Evolutionary conservation across 2,888 invertebrate genomes (phyloP).

Genomic region (Coenonympha arcania): DNA sequence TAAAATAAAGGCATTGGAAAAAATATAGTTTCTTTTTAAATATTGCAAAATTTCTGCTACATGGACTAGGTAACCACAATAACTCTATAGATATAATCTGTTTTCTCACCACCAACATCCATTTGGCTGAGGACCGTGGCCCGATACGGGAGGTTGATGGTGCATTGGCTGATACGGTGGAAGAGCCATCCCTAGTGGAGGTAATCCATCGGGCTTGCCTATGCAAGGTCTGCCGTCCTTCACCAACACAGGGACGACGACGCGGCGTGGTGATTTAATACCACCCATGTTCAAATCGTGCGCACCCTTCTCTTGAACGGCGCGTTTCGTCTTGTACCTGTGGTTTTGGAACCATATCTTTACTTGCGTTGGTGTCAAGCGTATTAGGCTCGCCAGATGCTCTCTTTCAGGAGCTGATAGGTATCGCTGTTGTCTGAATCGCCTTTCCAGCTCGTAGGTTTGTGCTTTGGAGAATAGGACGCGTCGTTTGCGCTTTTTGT

Average conservation of each 20-base stretch:
- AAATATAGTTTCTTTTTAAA: slow-evolving; percentile 18
- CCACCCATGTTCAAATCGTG: slow-evolving; percentile 79
- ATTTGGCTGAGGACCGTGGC: slow-evolving; percentile 54
- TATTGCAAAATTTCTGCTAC: slow-evolving; percentile 28
- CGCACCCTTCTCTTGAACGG: slow-evolving; percentile 92
- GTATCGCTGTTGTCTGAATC: slow-evolving; percentile 97
- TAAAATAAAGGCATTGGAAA: slow-evolving; percentile 16
- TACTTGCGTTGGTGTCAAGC: slow-evolving; percentile 96
- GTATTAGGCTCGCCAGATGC: slow-evolving; percentile 94
- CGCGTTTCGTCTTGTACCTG: slow-evolving; percentile 98
- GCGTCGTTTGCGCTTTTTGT: slow-evolving; percentile 94
- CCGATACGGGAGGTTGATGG: slow-evolving; percentile 55
- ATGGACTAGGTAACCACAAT: slow-evolving; percentile 51
- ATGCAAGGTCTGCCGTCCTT: slow-evolving; percentile 95
- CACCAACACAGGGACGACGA: slow-evolving; percentile 95
- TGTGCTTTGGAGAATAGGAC: slow-evolving; percentile 98
- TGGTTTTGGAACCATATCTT: slow-evolving; percentile 99
- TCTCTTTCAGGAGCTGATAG: slow-evolving; percentile 98
- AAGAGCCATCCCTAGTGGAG: slow-evolving; percentile 63
- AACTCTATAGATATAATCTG: slow-evolving; percentile 11
- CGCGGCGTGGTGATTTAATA: slow-evolving; percentile 88
- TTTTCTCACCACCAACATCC: slow-evolving; percentile 74
- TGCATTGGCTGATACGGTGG: slow-evolving; percentile 69
- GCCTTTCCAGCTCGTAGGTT: slow-evolving; percentile 94
- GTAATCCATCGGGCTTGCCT: slow-evolving; percentile 72